These are phyloP conservation scores for Jacana jacana DNA, from an alignment of 2,113 vertebrate species.

Conservation along the genomic window DNA sequence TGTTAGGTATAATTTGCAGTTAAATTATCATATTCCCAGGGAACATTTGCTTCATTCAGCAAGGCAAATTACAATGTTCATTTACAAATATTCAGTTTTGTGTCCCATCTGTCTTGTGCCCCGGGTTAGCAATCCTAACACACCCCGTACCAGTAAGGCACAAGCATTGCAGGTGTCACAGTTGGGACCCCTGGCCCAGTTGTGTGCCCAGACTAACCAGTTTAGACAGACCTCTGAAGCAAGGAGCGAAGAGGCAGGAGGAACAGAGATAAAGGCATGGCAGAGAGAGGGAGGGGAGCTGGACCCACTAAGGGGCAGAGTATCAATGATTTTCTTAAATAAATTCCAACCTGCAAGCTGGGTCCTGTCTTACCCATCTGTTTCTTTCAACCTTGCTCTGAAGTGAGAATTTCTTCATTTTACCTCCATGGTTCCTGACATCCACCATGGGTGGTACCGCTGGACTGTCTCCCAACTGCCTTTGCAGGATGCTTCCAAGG, in stretches of 20 bases:
- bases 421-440: background rate
- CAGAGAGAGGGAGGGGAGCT: background rate
- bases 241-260: background rate
- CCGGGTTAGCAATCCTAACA: background rate
- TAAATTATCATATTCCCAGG: background rate
- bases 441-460: background rate
- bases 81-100: background rate
- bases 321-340: background rate
- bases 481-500: background rate
- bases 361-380: background rate
- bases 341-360: background rate
- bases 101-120: background rate
- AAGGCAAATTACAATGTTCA: background rate
- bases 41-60: background rate
- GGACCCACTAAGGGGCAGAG: background rate
- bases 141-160: rapidly evolving
- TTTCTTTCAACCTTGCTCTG: background rate
- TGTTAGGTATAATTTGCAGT: background rate
- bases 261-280: background rate
- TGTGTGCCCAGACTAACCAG: background rate
- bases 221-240: background rate
- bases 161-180: rapidly evolving
- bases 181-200: background rate
- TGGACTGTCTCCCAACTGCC: background rate
- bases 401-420: background rate